Percentiles rank a stretch among this genome's conserved stretches.
These are phyloP conservation scores for Thamnophis sirtalis DNA, from an alignment of 2,113 vertebrate species.

Conservation along the genomic window DNA sequence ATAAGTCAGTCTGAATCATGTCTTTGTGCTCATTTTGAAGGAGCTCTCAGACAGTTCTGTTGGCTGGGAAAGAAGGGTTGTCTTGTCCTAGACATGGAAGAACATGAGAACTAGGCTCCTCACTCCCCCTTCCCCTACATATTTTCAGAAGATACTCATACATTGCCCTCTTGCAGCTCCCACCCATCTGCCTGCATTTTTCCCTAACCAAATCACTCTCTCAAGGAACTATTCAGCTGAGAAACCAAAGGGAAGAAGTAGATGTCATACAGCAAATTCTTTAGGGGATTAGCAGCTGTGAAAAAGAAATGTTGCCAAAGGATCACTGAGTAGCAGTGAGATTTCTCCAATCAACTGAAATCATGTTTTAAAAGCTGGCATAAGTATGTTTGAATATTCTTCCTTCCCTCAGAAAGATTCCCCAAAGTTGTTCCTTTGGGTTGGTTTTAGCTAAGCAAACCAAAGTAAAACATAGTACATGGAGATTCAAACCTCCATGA, in stretches of 20 bases:
- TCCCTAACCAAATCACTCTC: accelerated
- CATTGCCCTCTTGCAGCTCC: not conserved
- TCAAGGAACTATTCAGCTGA: not conserved
- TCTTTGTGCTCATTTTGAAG: not conserved
- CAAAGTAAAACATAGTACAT: not conserved
- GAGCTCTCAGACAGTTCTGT: not conserved
- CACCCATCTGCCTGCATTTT: constrained; percentile 11
- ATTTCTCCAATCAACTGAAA: not conserved
- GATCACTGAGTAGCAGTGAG: not conserved
- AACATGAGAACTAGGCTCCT: not conserved
- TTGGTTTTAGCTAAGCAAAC: not conserved
- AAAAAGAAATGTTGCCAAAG: not conserved
- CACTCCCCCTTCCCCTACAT: not conserved
- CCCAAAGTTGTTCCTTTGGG: not conserved
- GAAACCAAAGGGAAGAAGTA: not conserved
- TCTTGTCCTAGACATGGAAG: not conserved
- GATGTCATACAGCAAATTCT: not conserved
- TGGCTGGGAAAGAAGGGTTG: not conserved
- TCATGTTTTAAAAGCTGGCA: not conserved
- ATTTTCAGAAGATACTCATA: not conserved
- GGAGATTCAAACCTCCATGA: not conserved
- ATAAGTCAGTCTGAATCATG: not conserved
- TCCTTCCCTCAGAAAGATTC: not conserved
- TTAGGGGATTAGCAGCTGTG: not conserved
- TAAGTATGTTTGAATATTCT: not conserved